Percentiles rank a stretch among this genome's conserved stretches.
These are phyloP conservation scores for Malacoctenus gilli DNA, from an alignment of 2,797 vertebrate species.

Conservation along the genomic window DNA sequence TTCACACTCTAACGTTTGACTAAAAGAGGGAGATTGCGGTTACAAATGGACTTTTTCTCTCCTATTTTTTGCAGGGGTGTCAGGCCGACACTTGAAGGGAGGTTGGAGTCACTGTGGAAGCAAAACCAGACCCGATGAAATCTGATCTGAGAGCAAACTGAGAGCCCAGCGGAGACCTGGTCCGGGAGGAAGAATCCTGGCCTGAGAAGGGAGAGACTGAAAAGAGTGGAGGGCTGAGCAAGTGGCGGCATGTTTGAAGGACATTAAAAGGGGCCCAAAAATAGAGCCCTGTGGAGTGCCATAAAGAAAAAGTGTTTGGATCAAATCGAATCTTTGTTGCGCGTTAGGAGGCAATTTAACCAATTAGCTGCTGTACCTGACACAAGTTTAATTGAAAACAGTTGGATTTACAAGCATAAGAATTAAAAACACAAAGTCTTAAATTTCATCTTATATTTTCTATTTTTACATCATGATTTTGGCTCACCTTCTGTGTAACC, in stretches of 20 bases:
- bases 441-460: too few species aligned
- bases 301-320: background rate
- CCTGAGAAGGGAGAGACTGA: background rate
- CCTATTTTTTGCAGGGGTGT: constrained; percentile 20
- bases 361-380: too few species aligned
- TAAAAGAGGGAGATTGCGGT: too few species aligned
- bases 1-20: too few species aligned
- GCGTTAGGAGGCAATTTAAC: background rate
- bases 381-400: too few species aligned
- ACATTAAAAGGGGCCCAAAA: constrained; percentile 2
- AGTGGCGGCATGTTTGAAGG: background rate
- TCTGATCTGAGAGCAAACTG: background rate
- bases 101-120: background rate
- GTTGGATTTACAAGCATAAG: too few species aligned
- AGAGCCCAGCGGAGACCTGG: background rate
- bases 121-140: constrained; percentile 2
- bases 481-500: too few species aligned
- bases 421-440: too few species aligned
- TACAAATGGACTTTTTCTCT: constrained; percentile 7
- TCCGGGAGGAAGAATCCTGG: background rate
- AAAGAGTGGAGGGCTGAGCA: background rate
- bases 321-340: background rate
- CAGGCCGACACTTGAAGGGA: too few species aligned
- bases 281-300: background rate
- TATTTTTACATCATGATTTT: too few species aligned